These are phyloP conservation scores for Narcine bancroftii DNA, from an alignment of 2,113 vertebrate species.

Conservation along the genomic window DNA sequence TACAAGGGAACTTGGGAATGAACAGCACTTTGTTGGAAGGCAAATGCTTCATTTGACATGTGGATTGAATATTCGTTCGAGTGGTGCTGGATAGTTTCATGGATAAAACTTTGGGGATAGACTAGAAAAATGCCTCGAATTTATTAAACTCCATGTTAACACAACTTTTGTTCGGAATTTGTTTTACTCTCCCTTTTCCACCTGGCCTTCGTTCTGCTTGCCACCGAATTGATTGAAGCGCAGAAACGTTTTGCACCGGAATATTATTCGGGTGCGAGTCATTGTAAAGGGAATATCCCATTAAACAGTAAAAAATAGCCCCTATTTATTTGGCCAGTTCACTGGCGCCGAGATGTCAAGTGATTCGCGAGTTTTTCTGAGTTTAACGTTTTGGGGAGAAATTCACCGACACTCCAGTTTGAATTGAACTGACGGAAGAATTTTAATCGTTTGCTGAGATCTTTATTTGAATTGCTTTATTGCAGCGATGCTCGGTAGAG, in stretches of 20 bases:
- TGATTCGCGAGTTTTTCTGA: too few species aligned
- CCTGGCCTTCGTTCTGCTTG: background rate
- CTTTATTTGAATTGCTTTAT: background rate
- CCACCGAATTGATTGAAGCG: background rate
- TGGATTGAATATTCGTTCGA: background rate
- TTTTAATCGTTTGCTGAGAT: too few species aligned
- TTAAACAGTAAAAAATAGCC: background rate
- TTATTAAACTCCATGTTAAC: background rate
- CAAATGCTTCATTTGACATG: background rate
- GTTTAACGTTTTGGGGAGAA: background rate
- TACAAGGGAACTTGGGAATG: background rate
- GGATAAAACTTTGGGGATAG: background rate
- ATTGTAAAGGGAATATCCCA: background rate
- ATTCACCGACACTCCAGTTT: background rate
- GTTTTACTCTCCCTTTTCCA: background rate
- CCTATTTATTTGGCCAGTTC: background rate
- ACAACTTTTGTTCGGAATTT: background rate
- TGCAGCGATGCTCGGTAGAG: background rate
- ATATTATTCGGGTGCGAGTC: background rate
- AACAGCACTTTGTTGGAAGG: background rate
- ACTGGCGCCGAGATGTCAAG: background rate
- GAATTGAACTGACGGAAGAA: background rate
- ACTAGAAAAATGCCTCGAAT: background rate
- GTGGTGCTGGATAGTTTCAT: background rate
- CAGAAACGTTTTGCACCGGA: background rate